A percentile compares a stretch with the other conserved stretches of the same genome.
phyloP scores from a whole-genome alignment of 2,888 invertebrate genomes.

The Hecatera dysodea region DNA sequence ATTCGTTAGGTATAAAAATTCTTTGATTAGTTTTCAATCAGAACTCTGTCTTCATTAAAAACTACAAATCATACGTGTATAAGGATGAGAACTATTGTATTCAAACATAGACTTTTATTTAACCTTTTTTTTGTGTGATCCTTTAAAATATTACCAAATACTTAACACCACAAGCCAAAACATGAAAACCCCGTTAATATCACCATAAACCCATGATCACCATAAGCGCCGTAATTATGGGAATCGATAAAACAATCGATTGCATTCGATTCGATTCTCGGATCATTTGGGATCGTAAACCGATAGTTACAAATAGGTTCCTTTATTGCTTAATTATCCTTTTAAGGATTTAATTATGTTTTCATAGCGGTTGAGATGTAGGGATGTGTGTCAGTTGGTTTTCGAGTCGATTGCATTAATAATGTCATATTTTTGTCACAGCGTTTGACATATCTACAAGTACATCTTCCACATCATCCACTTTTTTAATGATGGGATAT shows the following conservation, averaged over 20 bases:
- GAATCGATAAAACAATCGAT: constrained; percentile 68
- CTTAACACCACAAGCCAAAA: constrained; percentile 58
- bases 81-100: not conserved
- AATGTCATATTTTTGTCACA: no score
- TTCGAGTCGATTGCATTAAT: not conserved
- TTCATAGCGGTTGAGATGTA: constrained; percentile 56
- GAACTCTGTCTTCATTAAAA: no score
- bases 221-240: constrained; percentile 66
- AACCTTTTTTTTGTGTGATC: constrained; percentile 26
- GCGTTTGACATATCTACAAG: no score
- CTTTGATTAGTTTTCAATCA: no score
- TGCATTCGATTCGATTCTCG: constrained; percentile 60
- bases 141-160: constrained; percentile 55
- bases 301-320: constrained; percentile 70
- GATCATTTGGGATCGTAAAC: constrained; percentile 69
- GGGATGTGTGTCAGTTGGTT: constrained; percentile 45
- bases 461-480: no score
- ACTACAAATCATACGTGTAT: no score
- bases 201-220: constrained; percentile 57
- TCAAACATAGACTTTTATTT: constrained; percentile 11
- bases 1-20: no score
- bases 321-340: constrained; percentile 68
- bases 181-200: constrained; percentile 62
- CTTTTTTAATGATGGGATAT: no score
- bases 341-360: constrained; percentile 67